Percentiles rank a stretch among this genome's conserved stretches.
These are phyloP conservation scores for Charina bottae DNA, from an alignment of 2,113 vertebrate genomes.

Conservation along the genomic window DNA sequence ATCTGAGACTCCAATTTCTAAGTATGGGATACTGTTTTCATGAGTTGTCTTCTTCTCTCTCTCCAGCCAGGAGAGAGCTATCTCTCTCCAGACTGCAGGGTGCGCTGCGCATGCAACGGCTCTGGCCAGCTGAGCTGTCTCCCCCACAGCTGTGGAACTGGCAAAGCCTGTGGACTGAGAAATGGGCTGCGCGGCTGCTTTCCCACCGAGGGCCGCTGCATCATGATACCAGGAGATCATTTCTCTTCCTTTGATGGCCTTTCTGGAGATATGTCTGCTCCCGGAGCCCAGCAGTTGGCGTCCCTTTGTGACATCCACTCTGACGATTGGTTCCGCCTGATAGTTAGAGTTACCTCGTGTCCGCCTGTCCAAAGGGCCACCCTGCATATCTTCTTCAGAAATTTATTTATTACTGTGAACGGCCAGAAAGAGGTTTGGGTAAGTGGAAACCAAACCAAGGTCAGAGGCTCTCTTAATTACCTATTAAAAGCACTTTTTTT, in stretches of 20 bases:
- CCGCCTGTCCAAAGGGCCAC: neutral
- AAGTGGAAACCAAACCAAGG: neutral
- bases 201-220: constrained; percentile 23
- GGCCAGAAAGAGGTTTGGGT: constrained; percentile 33
- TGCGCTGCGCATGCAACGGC: neutral
- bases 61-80: constrained; percentile 11
- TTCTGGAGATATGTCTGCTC: constrained; percentile 11
- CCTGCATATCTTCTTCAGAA: constrained; percentile 24
- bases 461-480: neutral
- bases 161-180: constrained; percentile 22
- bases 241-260: constrained; percentile 43
- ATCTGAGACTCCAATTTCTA: neutral
- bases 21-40: neutral
- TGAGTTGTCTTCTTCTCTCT: neutral
- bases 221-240: constrained; percentile 2
- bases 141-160: neutral
- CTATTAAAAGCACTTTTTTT: neutral
- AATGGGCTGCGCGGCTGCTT: constrained; percentile 29
- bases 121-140: neutral
- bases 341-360: constrained; percentile 14
- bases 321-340: constrained; percentile 32
- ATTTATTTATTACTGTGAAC: constrained; percentile 13
- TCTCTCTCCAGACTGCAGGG: constrained; percentile 17
- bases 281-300: constrained; percentile 18
- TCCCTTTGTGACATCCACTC: constrained; percentile 31